Conservation (phyloP, 2,113 vertebrate genomes). For the Riparia riparia region DNA sequence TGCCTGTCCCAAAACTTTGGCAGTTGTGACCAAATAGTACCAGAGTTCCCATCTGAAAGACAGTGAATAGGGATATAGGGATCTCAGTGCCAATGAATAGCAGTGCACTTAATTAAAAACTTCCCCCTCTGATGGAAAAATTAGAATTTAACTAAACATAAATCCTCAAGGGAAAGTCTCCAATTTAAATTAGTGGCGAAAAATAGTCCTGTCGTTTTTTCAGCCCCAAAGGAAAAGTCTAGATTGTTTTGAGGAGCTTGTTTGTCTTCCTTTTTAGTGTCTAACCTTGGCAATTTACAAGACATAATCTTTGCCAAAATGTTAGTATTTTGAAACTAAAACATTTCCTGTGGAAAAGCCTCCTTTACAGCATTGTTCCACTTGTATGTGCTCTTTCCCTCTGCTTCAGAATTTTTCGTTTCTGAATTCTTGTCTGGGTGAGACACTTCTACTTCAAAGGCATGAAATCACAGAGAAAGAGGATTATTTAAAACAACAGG, state of each 20-base stretch:
- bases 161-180: background rate
- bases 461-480: background rate
- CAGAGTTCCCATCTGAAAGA: background rate
- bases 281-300: background rate
- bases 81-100: background rate
- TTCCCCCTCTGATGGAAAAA: background rate
- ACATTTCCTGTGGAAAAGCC: background rate
- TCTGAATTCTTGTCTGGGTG: background rate
- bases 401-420: background rate
- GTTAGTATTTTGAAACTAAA: background rate
- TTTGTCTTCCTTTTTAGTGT: background rate
- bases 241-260: background rate
- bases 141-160: background rate
- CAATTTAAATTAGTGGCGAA: background rate
- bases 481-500: background rate
- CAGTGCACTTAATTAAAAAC: background rate
- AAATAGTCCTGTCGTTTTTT: background rate
- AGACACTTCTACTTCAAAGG: background rate
- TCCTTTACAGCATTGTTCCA: background rate
- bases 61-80: background rate
- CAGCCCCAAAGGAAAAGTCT: background rate
- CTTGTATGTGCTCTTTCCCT: background rate
- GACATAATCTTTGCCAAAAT: background rate
- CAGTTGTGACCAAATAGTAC: accelerated
- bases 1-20: background rate